Conservation (phyloP, 2,113 vertebrate species). For the Calonectris borealis region DNA sequence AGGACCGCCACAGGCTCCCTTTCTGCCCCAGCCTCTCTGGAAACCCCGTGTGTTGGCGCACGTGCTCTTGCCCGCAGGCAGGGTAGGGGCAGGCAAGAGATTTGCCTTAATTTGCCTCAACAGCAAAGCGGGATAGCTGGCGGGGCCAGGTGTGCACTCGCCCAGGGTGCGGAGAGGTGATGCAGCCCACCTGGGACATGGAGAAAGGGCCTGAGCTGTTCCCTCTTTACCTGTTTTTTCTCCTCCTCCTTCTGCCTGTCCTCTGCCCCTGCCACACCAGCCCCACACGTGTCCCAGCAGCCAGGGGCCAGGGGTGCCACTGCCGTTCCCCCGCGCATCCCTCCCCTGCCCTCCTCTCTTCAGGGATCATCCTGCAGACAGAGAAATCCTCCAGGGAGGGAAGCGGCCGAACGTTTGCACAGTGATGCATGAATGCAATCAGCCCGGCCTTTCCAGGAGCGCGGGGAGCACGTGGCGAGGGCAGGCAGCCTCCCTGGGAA, state of each 20-base stretch:
- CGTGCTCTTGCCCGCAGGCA: neutral
- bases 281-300: neutral
- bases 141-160: neutral
- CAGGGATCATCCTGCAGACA: neutral
- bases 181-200: neutral
- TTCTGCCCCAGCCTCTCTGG: neutral
- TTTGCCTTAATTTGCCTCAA: neutral
- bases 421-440: neutral
- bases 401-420: neutral
- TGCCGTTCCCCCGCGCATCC: rapidly evolving
- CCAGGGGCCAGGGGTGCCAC: neutral
- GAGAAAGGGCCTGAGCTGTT: neutral
- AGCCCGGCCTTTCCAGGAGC: neutral
- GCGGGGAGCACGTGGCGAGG: neutral
- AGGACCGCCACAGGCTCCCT: neutral
- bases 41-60: neutral
- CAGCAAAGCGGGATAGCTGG: neutral
- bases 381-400: neutral
- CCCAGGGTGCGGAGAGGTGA: neutral
- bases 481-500: neutral
- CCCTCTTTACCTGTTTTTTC: neutral
- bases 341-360: neutral
- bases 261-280: neutral
- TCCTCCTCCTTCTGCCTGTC: neutral
- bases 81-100: rapidly evolving